Evolutionary conservation across 2,113 vertebrate species (phyloP), one percentile per base, ranked within the genome.

Genomic region (Platichthys stellatus): DNA sequence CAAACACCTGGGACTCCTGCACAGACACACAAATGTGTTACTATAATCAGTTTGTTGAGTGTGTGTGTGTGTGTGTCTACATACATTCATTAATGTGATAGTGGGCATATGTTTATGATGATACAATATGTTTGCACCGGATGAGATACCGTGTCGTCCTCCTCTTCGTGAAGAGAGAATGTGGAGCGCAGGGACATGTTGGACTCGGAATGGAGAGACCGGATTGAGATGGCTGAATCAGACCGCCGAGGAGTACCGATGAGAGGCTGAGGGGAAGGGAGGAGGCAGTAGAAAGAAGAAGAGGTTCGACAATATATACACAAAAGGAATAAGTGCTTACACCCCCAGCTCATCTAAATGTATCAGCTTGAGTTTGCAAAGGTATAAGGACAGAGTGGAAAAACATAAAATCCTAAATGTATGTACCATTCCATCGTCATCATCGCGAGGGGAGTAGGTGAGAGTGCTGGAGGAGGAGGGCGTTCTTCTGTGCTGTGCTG

Each of bases 111-210:
- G 43, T 73, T 28, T 40, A 11, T 12, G 20, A 57, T 64, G 59
- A 11, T 35, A n/a, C 17, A 31, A 20, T 68, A 49, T 31, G 43
- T 70, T 51, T 4, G 31, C 8, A 47, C n/a, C 1, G 7, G 5
- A 21, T 15, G 31, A 90, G 95, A 64, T 93, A 99, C 98, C 90
- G 93, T 95, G 93, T 99, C 98, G 82, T 99, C 98, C 83, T 99
- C 97, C 89, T 99, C 98, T 86, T 99, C 98, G 0, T 98, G 97
- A 82, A 99, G 95, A 0, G 98, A 99, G 92, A 98, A 99, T 0
- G 98, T 98, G 53, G 98, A 99, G 82, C 98, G 98, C 86, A 99
- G 82, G 67, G 98, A 98, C 96, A 99, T 98, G 95, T 96, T 99
- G 94, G 98, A 99, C 92, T 99, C 98, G 0, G 98, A 99, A 86